These are phyloP conservation scores for Rhaphigaster nebulosa DNA, from an alignment of 2,888 invertebrate species.

Conservation along the genomic window DNA sequence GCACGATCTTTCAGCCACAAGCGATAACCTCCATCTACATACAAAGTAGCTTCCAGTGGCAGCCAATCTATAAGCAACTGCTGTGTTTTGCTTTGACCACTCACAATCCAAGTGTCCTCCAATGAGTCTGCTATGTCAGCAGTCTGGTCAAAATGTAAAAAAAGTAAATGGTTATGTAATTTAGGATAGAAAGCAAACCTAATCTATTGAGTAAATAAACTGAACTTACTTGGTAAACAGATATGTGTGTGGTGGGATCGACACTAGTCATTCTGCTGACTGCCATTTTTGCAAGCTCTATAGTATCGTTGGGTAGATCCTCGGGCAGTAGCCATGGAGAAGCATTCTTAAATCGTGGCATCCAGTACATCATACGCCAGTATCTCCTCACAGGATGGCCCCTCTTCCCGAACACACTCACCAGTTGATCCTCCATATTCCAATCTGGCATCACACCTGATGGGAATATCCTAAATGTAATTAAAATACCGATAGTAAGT, in stretches of 20 bases:
- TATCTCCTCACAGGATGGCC: constrained; percentile 81
- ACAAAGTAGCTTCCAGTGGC: constrained; percentile 75
- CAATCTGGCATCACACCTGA: constrained; percentile 90
- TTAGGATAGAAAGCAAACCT: background rate
- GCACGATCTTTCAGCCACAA: constrained; percentile 83
- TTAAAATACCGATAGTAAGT: constrained; percentile 1
- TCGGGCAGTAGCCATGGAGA: constrained; percentile 89
- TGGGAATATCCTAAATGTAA: constrained; percentile 57
- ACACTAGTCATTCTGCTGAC: constrained; percentile 86
- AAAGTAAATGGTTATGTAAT: background rate
- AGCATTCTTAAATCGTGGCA: constrained; percentile 93
- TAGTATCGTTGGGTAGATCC: constrained; percentile 81
- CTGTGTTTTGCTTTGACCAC: constrained; percentile 86
- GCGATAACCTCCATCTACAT: constrained; percentile 87
- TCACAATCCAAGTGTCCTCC: constrained; percentile 94
- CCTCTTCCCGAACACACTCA: constrained; percentile 86
- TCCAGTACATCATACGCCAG: constrained; percentile 90
- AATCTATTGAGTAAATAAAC: background rate
- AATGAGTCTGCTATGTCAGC: constrained; percentile 80
- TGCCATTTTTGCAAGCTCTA: constrained; percentile 86
- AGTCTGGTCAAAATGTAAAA: constrained; percentile 70
- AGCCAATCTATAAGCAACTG: constrained; percentile 78
- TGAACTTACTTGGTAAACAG: constrained; percentile 74
- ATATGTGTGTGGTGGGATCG: constrained; percentile 80
- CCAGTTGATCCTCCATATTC: constrained; percentile 86